phyloP scores from a whole-genome alignment of 2,113 vertebrate genomes.

The Archocentrus centrarchus region DNA sequence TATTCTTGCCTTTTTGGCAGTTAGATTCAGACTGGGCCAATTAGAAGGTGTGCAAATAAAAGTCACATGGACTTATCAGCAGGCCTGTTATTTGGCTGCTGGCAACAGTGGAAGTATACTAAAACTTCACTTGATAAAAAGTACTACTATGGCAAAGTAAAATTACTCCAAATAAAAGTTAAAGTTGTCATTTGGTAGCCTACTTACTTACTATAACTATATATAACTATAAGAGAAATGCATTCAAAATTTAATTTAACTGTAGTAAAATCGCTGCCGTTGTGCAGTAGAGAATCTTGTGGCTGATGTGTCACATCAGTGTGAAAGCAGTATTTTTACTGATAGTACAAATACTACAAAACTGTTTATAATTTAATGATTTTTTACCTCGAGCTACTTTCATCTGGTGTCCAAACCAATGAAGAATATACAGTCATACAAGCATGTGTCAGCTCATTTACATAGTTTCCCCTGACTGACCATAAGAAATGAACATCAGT shows the following conservation, averaged over 20 bases:
- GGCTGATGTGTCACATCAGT: background rate
- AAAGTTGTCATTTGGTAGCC: background rate
- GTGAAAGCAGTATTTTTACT: background rate
- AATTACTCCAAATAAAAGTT: background rate
- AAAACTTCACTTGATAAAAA: background rate
- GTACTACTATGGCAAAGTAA: background rate
- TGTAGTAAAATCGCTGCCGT: too few species aligned
- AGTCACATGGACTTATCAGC: background rate
- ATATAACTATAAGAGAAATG: too few species aligned
- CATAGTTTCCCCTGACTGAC: conserved; percentile 3
- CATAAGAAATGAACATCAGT: background rate
- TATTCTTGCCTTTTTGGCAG: background rate
- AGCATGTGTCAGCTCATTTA: background rate
- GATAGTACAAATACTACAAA: background rate
- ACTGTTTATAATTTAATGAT: background rate
- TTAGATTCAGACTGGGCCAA: accelerated
- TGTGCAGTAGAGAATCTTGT: too few species aligned
- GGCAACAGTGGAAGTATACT: background rate
- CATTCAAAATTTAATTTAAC: too few species aligned
- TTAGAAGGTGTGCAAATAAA: background rate
- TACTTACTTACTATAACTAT: background rate
- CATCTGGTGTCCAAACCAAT: background rate
- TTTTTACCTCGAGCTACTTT: background rate
- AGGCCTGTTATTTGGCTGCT: background rate
- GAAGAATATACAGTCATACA: background rate